Percentiles rank a stretch among this genome's conserved stretches.
phyloP scores from a whole-genome alignment of 92 coral and sea anemone genomes.

The Porites rus region DNA sequence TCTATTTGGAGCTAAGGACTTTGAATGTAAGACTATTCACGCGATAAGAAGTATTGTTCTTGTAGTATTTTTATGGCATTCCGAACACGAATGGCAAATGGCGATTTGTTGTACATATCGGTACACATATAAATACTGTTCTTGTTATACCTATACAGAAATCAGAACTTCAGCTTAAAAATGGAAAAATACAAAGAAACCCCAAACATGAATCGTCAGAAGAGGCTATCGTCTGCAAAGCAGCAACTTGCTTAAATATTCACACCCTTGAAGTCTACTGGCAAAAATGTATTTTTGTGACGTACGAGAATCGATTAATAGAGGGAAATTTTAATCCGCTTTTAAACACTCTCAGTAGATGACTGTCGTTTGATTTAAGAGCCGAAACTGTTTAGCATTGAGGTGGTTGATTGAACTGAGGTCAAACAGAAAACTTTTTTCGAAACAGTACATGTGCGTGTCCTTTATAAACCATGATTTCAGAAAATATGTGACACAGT shows the following conservation, averaged over 20 bases:
- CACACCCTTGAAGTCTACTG: neutral
- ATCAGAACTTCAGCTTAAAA: neutral
- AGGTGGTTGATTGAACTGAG: too few relatives aligned
- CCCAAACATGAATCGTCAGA: neutral
- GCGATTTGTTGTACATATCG: slow-evolving; percentile 2
- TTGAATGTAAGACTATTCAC: neutral
- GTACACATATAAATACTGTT: neutral
- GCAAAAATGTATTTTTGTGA: slow-evolving; percentile 4
- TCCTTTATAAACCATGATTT: too few relatives aligned
- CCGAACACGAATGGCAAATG: neutral
- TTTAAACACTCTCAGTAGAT: neutral
- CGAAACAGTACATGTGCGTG: neutral
- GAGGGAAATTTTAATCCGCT: slow-evolving; percentile 15
- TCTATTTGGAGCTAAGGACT: neutral
- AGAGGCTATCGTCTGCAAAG: too few relatives aligned
- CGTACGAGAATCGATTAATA: neutral
- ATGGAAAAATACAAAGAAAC: neutral
- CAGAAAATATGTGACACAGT: neutral
- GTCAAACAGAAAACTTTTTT: neutral
- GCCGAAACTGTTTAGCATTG: neutral
- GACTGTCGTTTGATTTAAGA: neutral
- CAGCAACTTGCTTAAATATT: too few relatives aligned
- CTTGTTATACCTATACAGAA: neutral
- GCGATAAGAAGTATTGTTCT: neutral
- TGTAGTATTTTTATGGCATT: slow-evolving; percentile 17